Evolutionary conservation across 2,113 vertebrate genomes (phyloP).

Genomic region (Lota lota): DNA sequence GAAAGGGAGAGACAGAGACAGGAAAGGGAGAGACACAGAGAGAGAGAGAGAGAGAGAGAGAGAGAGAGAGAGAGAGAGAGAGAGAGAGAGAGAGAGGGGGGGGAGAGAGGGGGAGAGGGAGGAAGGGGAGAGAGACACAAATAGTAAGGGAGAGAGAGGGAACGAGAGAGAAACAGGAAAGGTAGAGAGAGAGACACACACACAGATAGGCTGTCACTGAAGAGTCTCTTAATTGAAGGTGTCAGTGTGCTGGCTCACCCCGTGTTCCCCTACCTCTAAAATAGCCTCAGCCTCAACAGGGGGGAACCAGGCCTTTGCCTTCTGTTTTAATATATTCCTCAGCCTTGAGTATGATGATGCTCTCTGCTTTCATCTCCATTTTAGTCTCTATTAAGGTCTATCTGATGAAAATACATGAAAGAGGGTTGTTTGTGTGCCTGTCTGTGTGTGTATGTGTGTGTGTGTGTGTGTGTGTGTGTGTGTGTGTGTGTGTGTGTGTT

Average conservation of each 20-base stretch:
- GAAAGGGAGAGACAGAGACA: not conserved
- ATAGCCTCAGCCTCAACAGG: not conserved
- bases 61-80: not conserved
- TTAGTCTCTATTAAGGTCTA: not conserved
- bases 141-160: not conserved
- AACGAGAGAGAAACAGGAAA: not conserved
- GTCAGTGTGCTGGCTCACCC: not conserved
- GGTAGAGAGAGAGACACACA: conserved; percentile 3
- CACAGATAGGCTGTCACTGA: not conserved
- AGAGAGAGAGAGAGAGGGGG: not conserved
- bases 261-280: not conserved
- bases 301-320: not conserved
- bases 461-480: not conserved
- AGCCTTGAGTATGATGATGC: too few relatives aligned
- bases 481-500: not conserved
- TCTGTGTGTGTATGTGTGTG: not conserved
- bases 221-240: not conserved
- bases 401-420: not conserved
- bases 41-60: not conserved
- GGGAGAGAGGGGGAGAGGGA: not conserved
- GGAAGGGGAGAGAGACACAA: not conserved
- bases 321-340: too few relatives aligned
- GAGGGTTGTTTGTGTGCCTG: not conserved
- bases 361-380: not conserved
- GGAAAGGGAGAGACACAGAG: not conserved